Evolutionary conservation across 2,888 invertebrate species (phyloP), one percentile per base, ranked within the genome.

Genomic region (Bhutanitis thaidina): DNA sequence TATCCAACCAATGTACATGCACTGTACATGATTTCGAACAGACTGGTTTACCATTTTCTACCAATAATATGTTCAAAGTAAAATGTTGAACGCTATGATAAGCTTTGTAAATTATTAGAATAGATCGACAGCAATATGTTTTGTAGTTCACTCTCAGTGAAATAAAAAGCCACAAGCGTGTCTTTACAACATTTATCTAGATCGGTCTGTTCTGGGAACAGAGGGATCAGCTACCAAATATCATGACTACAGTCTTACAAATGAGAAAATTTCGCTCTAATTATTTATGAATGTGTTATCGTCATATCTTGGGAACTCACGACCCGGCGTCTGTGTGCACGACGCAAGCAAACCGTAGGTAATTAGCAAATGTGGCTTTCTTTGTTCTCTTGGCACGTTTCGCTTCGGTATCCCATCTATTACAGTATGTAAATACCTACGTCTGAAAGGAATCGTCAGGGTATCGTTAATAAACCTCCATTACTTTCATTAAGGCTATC

Each of bases 271-370:
- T 89, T 89, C 80, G 84, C 87, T 89, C 89, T 89, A 89, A 89
- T 89, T 89, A 89, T 89, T 89, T 89, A 89, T 89, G 89, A 89
- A 88, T 89, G 89, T 87, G 88, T 88, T 89, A 89, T 89, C 89
- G 75, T 88, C 85, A 89, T 88, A 89, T 89, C 88, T 87, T 68
- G 61, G 67, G 77, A 76, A 81, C 88, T 87, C 89, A 88, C 89
- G 88, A 88, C 79, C 86, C 85, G 72, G 82, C 84, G 81, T 76
- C 84, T 83, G 82, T 70, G 80, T 70, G 80, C 89, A 88, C 88
- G 89, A 88, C 89, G 87, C 85, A 85, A 87, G 80, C 88, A 81
- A 87, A 84, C 74, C 82, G 85, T 84, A 56, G 66, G 67, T 67
- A 89, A 89, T 89, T 89, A 89, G 89, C 87, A 89, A 89, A 88